These are phyloP conservation scores for Drosophila gaucha DNA, from an alignment of 2,888 invertebrate genomes.

Conservation along the genomic window DNA sequence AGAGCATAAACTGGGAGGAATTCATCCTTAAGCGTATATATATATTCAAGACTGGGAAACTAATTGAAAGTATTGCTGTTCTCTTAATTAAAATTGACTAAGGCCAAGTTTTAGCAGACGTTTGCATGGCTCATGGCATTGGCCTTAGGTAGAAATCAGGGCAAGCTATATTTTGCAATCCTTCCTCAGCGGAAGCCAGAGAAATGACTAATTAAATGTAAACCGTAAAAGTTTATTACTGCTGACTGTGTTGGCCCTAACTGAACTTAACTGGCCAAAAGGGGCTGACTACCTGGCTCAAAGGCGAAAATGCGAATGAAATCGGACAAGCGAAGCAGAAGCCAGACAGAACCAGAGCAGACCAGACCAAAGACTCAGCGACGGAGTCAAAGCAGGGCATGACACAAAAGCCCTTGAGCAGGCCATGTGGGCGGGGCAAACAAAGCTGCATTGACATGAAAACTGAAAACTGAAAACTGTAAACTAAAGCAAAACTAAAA, in stretches of 20 bases:
- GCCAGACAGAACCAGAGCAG: constrained; percentile 46
- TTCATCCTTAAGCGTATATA: no score
- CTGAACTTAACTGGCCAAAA: constrained; percentile 28
- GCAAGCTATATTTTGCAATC: constrained; percentile 23
- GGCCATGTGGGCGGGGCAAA: background rate
- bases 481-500: constrained; percentile 34
- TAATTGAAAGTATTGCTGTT: background rate
- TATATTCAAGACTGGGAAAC: no score
- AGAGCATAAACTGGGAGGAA: no score
- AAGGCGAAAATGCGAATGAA: constrained; percentile 46
- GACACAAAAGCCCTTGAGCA: constrained; percentile 67
- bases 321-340: constrained; percentile 61
- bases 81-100: constrained; percentile 17
- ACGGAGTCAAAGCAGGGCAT: constrained; percentile 46
- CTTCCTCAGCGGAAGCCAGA: constrained; percentile 60
- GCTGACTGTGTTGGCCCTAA: constrained; percentile 43
- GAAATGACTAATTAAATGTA: constrained; percentile 77
- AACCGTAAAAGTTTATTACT: constrained; percentile 71
- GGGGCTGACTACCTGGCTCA: constrained; percentile 9
- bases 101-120: constrained; percentile 19
- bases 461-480: constrained; percentile 5
- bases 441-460: constrained; percentile 11
- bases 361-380: constrained; percentile 15
- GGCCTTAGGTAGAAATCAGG: constrained; percentile 40
- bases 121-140: background rate